A percentile compares a stretch with the other conserved stretches of the same genome.
phyloP scores from a whole-genome alignment of 2,113 vertebrate genomes.

The Apodemus speciosus region DNA sequence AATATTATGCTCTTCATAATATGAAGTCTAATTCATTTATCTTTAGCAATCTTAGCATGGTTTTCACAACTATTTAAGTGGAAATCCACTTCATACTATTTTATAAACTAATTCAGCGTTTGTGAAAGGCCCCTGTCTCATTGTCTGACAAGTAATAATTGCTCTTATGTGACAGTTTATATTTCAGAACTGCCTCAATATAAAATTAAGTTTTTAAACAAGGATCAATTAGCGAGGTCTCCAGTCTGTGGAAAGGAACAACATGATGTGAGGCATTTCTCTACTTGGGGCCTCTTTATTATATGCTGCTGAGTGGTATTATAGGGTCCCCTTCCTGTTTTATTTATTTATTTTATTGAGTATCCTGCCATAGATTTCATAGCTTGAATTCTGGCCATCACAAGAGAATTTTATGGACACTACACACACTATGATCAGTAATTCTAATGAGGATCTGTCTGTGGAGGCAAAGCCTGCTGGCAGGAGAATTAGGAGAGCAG shows the following conservation, averaged over 20 bases:
- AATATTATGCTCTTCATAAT: not conserved
- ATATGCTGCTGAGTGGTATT: not conserved
- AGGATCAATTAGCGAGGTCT: not conserved
- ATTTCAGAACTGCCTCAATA: conserved; percentile 15
- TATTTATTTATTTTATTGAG: not conserved
- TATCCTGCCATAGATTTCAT: not conserved
- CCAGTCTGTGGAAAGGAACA: not conserved
- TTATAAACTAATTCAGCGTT: conserved; percentile 26
- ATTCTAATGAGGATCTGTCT: not conserved
- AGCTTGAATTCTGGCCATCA: not conserved
- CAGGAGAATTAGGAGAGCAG: not conserved
- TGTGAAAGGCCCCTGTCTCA: not conserved
- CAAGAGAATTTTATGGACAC: not conserved
- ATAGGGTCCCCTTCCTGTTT: rapidly evolving
- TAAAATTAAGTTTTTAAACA: not conserved
- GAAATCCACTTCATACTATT: conserved; percentile 17
- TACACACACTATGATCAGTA: not conserved
- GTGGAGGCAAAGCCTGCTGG: not conserved
- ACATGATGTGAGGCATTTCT: not conserved
- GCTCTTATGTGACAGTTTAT: conserved; percentile 5
- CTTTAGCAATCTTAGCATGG: not conserved
- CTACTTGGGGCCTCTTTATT: not conserved
- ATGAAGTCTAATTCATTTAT: not conserved
- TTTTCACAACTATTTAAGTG: not conserved
- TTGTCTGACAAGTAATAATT: conserved; percentile 7